Evolutionary conservation across 2,797 vertebrate genomes (phyloP).

Genomic region (Sebastes nivosus): DNA sequence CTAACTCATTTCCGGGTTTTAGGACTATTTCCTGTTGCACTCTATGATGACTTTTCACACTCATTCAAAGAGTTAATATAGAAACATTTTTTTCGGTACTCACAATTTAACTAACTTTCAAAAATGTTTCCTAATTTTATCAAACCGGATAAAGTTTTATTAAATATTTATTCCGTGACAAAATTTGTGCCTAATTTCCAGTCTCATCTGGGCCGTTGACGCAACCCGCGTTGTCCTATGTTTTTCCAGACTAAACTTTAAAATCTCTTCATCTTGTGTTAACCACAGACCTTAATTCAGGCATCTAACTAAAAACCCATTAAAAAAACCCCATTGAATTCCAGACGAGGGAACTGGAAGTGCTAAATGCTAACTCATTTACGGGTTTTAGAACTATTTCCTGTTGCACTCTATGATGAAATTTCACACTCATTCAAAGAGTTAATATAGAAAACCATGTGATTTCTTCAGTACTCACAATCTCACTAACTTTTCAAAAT

Average conservation of each 20-base stretch:
- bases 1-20: too few relatives aligned
- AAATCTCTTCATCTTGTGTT: too few relatives aligned
- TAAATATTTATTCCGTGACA: neutral
- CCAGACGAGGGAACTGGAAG: too few relatives aligned
- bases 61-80: neutral
- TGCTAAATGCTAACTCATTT: too few relatives aligned
- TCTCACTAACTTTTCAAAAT: neutral
- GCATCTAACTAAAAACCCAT: too few relatives aligned
- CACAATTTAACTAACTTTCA: neutral
- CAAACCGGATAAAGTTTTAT: too few relatives aligned
- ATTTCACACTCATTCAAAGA: neutral
- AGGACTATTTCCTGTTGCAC: too few relatives aligned
- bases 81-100: too few relatives aligned
- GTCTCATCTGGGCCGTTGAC: neutral
- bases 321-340: too few relatives aligned
- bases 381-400: too few relatives aligned
- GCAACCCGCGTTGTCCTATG: conserved; percentile 29
- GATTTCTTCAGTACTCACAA: too few relatives aligned
- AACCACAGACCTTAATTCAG: too few relatives aligned
- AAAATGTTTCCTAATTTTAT: neutral
- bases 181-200: neutral
- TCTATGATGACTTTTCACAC: neutral
- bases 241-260: conserved; percentile 39
- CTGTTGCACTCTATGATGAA: neutral
- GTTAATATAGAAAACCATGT: neutral